Percentiles rank a stretch among this genome's conserved stretches.
Evolutionary conservation across 2,797 vertebrate genomes (phyloP).

Genomic region (Alcedo atthis): DNA sequence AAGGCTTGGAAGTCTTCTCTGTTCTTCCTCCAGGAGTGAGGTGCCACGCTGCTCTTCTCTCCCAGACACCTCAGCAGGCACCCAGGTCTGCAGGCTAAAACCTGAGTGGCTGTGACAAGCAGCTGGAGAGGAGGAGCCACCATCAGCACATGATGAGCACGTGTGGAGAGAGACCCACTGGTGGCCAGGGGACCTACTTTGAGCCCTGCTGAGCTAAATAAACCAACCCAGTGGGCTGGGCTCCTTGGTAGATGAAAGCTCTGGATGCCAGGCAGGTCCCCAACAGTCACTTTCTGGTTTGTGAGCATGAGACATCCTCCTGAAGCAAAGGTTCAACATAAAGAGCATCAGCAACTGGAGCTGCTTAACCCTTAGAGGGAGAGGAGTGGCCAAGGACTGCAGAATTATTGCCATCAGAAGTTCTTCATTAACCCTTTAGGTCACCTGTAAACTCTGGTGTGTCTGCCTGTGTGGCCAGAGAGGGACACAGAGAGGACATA

Average conservation of each 20-base stretch:
- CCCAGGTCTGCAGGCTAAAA: conserved; percentile 23
- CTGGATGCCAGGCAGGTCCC: neutral
- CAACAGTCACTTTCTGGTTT: conserved; percentile 1
- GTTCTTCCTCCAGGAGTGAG: neutral
- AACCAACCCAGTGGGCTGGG: neutral
- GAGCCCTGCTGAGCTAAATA: neutral
- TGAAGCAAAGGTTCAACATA: neutral
- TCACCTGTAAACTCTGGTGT: neutral
- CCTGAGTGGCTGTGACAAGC: neutral
- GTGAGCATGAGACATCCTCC: neutral
- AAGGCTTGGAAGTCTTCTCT: neutral
- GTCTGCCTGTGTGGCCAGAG: neutral
- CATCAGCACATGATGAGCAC: conserved; percentile 16
- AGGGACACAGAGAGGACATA: neutral
- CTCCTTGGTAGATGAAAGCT: neutral
- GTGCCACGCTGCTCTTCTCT: neutral
- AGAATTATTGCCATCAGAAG: neutral
- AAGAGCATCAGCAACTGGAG: neutral
- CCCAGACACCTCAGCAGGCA: conserved; percentile 29
- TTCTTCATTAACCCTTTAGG: neutral
- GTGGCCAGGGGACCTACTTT: conserved; percentile 68
- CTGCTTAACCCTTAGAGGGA: neutral
- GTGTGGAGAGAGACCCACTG: conserved; percentile 31
- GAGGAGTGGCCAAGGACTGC: neutral
- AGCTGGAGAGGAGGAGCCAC: conserved; percentile 50